Percentiles rank a stretch among this genome's conserved stretches.
Evolutionary conservation across 2,113 vertebrate species (phyloP).

Genomic region (Pteropus alecto): DNA sequence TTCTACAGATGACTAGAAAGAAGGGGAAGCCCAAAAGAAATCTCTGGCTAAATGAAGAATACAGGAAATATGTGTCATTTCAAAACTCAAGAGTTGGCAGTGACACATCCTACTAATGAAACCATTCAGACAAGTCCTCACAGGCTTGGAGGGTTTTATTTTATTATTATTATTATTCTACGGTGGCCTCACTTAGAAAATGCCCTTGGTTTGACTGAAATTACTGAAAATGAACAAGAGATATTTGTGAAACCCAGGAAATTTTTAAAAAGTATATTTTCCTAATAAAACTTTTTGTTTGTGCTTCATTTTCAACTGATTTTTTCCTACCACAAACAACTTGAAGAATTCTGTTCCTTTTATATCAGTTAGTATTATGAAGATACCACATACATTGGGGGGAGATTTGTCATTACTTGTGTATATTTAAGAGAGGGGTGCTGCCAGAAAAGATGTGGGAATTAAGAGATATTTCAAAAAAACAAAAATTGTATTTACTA

Average conservation of each 20-base stretch:
- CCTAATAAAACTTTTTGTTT: background rate
- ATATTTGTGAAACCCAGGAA: background rate
- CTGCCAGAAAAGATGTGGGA: background rate
- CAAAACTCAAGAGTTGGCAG: background rate
- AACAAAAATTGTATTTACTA: background rate
- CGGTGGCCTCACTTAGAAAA: background rate
- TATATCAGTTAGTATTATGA: background rate
- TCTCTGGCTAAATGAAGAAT: background rate
- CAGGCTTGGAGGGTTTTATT: background rate
- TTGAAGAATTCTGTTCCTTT: background rate
- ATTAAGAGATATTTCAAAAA: background rate
- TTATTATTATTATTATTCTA: background rate
- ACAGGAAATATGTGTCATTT: slow-evolving; percentile 46
- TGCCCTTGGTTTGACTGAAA: background rate
- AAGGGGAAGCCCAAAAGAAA: background rate
- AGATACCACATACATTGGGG: accelerated
- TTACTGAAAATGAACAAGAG: background rate
- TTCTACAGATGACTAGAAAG: background rate
- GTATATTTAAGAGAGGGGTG: accelerated
- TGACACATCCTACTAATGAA: slow-evolving; percentile 36
- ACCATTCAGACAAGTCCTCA: background rate
- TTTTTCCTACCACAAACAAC: background rate
- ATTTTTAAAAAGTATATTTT: background rate
- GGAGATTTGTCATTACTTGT: background rate
- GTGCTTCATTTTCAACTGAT: background rate